Evolutionary conservation across 1,140 invertebrate species (phyloP).

Genomic region (Calephelis virginiensis): DNA sequence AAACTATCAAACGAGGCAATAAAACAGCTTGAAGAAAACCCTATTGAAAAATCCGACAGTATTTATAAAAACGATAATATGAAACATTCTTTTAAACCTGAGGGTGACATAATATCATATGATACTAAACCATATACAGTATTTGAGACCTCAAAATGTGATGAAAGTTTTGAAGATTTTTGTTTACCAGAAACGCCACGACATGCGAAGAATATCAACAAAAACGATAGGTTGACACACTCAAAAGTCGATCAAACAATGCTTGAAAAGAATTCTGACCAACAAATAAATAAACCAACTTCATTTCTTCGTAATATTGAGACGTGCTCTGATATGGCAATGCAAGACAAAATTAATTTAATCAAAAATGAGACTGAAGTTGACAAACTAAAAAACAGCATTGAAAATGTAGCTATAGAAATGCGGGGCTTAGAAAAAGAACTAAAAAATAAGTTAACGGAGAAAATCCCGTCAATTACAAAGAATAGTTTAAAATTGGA

Average conservation of each 20-base stretch:
- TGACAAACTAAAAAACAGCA: too few species aligned
- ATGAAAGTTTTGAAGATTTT: slow-evolving; percentile 14
- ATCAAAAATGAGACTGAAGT: too few species aligned
- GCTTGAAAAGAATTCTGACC: slow-evolving; percentile 36
- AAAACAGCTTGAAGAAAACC: slow-evolving; percentile 23
- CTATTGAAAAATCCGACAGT: slow-evolving; percentile 36
- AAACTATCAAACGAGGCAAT: slow-evolving; percentile 30
- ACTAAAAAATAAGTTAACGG: too few species aligned
- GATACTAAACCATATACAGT: neutral
- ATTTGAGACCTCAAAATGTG: neutral
- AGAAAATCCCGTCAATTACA: too few species aligned
- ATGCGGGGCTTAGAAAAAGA: too few species aligned
- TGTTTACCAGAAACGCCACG: neutral
- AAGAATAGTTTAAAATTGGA: too few species aligned
- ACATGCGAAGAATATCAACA: neutral
- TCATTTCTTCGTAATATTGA: slow-evolving; percentile 2
- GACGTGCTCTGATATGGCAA: too few species aligned
- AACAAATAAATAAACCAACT: slow-evolving; percentile 51
- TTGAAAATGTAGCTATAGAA: too few species aligned
- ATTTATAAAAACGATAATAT: neutral
- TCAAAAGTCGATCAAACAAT: slow-evolving; percentile 19
- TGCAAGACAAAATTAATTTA: too few species aligned
- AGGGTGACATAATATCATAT: neutral
- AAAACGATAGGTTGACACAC: neutral
- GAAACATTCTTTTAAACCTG: slow-evolving; percentile 47